Percentiles rank a stretch among this genome's conserved stretches.
Conservation (phyloP, 2,888 invertebrate species). For the Phorcus lineatus region DNA sequence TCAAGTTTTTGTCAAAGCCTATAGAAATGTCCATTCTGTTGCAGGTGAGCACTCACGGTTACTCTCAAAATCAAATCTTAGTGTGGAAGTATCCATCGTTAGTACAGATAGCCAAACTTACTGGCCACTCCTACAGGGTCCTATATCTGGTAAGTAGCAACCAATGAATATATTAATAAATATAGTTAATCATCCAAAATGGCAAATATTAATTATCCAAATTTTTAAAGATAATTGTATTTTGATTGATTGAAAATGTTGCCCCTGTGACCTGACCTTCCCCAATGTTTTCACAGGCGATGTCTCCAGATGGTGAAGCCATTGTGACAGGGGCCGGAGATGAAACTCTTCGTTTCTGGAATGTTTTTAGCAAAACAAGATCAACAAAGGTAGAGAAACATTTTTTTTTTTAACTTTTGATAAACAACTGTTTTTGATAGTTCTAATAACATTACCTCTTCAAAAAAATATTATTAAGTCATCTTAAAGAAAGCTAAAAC, state of each 20-base stretch:
- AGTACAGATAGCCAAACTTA: conserved; percentile 96
- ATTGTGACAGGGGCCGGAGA: conserved; percentile 99
- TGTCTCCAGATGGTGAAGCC: conserved; percentile 98
- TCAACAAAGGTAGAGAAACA: conserved; percentile 78
- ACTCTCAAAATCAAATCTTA: conserved; percentile 98
- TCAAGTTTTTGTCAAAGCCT: too few species aligned
- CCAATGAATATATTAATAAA: too few species aligned
- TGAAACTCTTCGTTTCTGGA: conserved; percentile 98
- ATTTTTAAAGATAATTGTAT: not conserved
- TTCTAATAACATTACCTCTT: too few species aligned
- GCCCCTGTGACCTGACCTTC: too few species aligned
- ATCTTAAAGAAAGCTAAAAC: too few species aligned
- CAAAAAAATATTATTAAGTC: too few species aligned
- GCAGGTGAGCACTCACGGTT: conserved; percentile 92
- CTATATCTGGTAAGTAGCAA: conserved; percentile 83
- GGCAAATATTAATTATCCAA: not conserved
- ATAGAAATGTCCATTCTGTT: conserved; percentile 35
- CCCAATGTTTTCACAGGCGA: conserved; percentile 78
- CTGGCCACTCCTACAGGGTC: conserved; percentile 96
- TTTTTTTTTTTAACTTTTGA: not conserved
- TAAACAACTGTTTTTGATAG: too few species aligned
- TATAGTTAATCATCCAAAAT: not conserved
- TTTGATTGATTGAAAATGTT: too few species aligned
- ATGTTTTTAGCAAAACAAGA: conserved; percentile 97
- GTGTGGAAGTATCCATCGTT: conserved; percentile 99